A percentile compares a stretch with the other conserved stretches of the same genome.
Conservation (phyloP, 2,888 invertebrate genomes). For the Rhopalosiphum nymphaeae region DNA sequence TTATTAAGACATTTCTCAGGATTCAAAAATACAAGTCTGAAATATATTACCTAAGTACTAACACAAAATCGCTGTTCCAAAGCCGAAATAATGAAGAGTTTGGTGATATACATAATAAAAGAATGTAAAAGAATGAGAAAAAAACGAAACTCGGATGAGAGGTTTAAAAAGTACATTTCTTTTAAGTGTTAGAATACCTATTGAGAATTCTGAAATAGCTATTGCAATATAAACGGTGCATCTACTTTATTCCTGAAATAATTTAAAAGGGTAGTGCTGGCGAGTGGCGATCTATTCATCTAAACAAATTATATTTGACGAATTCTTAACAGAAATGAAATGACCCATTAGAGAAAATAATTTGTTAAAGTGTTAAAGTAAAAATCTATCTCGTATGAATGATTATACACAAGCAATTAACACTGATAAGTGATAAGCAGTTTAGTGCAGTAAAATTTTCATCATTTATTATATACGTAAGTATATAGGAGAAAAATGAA, state of each 20-base stretch:
- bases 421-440: neutral
- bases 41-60: too few species aligned
- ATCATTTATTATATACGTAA: neutral
- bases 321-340: too few species aligned
- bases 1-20: too few species aligned
- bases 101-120: too few species aligned
- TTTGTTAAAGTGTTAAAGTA: neutral
- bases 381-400: neutral
- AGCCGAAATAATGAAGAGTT: too few species aligned
- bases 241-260: neutral
- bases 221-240: neutral
- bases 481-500: neutral
- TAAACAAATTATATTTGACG: too few species aligned
- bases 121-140: too few species aligned
- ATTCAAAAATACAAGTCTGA: too few species aligned
- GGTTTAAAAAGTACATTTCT: too few species aligned
- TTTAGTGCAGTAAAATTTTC: neutral
- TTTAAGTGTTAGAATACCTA: too few species aligned
- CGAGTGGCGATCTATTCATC: neutral
- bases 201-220: neutral
- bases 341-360: neutral
- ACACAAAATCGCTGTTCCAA: too few species aligned
- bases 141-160: too few species aligned
- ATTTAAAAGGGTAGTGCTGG: neutral
- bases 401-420: neutral